Conservation (phyloP, 1,140 invertebrate genomes). For the Zaprionus nigranus region DNA sequence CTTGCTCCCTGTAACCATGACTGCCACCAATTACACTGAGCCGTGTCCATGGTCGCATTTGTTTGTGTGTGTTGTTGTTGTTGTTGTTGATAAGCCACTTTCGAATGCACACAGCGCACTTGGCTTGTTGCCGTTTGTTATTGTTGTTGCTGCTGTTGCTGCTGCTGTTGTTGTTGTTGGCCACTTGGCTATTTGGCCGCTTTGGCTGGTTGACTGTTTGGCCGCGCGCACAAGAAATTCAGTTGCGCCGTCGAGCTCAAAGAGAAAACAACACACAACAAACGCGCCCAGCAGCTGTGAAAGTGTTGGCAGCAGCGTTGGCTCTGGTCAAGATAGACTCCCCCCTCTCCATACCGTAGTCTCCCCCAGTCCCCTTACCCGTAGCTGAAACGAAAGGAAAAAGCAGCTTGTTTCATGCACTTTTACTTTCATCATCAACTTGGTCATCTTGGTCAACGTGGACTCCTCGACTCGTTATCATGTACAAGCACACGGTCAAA, state of each 20-base stretch:
- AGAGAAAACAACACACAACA: slow-evolving; percentile 73
- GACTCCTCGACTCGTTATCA: slow-evolving; percentile 29
- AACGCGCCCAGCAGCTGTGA: slow-evolving; percentile 60
- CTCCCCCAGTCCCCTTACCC: not conserved
- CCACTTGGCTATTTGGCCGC: slow-evolving; percentile 50
- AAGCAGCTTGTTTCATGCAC: slow-evolving; percentile 59
- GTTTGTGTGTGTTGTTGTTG: not conserved
- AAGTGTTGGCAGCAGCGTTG: slow-evolving; percentile 58
- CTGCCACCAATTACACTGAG: slow-evolving; percentile 61
- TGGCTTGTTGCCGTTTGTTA: slow-evolving; percentile 14
- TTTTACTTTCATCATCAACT: slow-evolving; percentile 62
- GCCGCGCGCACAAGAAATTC: slow-evolving; percentile 55
- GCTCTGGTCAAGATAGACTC: slow-evolving; percentile 45
- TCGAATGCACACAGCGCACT: slow-evolving; percentile 70
- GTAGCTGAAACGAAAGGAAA: slow-evolving; percentile 63
- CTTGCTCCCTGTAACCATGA: slow-evolving; percentile 41
- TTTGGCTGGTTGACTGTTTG: slow-evolving; percentile 43
- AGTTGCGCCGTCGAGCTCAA: slow-evolving; percentile 78
- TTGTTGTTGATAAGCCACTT: slow-evolving; percentile 72
- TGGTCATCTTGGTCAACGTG: not conserved
- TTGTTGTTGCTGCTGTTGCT: not conserved
- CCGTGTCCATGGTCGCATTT: slow-evolving; percentile 41
- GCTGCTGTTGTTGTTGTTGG: slow-evolving; percentile 6
- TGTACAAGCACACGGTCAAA: slow-evolving; percentile 77
- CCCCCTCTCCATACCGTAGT: not conserved